Base-by-base conservation (phyloP, 2,888 invertebrate species). In the Cataglyphis altisquamis region DNA sequence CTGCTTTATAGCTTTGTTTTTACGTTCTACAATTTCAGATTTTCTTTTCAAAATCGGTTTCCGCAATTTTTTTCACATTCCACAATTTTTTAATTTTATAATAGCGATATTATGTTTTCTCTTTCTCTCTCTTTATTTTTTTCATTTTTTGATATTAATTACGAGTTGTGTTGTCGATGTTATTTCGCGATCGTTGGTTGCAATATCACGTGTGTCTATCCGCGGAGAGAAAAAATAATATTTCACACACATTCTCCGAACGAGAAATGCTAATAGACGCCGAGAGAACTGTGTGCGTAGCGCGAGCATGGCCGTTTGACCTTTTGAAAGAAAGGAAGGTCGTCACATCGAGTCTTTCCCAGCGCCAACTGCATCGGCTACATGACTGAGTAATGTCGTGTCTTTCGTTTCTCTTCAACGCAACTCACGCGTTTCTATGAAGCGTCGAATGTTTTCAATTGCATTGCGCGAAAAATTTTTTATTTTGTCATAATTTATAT, bases 241-340 rank as follows among this genome's bases (percentile, higher is more conserved):
- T 82, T 70, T 64, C 80, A 36, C 48, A 73, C 29, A 63, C 29
- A 18, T 70, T 29, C 36, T 36, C 83, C 73, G 81, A 81, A 73
- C 83, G 70, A 81, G 85, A 84, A 89, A 89, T 86, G 89, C 62
- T 88, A 84, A 84, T 84, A 72, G 55, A 55, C 62, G 68, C 63
- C 80, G 64, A 55, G 82, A 90, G 89, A 87, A 88, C 81, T 84
- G 87, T 85, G 73, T 88, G 88, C 86, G 85, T 83, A 88, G 87
- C 88, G 89, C 84, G 74, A 90, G 85, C 88, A 88, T 92, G 91
- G 88, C 92, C 92, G 91, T 91, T 91, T 94, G 93, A 94, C 93
- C 93, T 94, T 93, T 93, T 74, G 75, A 88, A 90, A 90, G 91
- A 92, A 91, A 92, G 92, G 92, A 92, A 92, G 92, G 91, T 92